These are phyloP conservation scores for Sebastiscus tertius DNA, from an alignment of 2,797 vertebrate species.

Conservation along the genomic window DNA sequence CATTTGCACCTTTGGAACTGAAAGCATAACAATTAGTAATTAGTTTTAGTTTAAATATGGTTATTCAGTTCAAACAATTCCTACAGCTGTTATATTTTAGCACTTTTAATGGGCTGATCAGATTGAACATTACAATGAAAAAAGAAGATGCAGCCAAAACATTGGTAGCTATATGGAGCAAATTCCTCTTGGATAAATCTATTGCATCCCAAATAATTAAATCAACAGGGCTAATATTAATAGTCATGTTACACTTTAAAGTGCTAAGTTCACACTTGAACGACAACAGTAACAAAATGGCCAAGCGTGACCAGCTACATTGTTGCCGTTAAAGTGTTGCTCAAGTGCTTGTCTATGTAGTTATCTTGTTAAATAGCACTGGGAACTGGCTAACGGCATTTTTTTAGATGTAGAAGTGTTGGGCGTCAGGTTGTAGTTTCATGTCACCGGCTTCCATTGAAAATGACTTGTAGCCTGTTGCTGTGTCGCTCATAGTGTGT, in stretches of 20 bases:
- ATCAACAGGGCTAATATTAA: neutral
- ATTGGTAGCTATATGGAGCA: neutral
- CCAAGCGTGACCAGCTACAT: neutral
- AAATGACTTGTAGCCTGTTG: too few species aligned
- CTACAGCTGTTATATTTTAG: slow-evolving; percentile 2
- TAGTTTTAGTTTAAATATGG: neutral
- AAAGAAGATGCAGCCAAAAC: neutral
- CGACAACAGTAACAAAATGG: neutral
- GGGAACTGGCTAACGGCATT: too few species aligned
- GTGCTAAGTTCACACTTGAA: neutral
- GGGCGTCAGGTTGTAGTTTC: too few species aligned
- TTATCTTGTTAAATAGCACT: too few species aligned
- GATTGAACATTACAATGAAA: neutral
- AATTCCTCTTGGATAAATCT: neutral
- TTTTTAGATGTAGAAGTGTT: too few species aligned
- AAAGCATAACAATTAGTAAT: neutral
- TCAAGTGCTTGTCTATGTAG: neutral
- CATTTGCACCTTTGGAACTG: too few species aligned
- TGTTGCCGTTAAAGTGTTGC: neutral
- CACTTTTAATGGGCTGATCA: neutral
- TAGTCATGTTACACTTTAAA: neutral
- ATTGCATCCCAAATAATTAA: neutral
- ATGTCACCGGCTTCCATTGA: too few species aligned
- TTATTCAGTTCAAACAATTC: neutral
- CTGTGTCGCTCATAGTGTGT: too few species aligned